A percentile compares a stretch with the other conserved stretches of the same genome.
Conservation (phyloP, 2,797 vertebrate species). For the Helicolenus hilgendorfi region DNA sequence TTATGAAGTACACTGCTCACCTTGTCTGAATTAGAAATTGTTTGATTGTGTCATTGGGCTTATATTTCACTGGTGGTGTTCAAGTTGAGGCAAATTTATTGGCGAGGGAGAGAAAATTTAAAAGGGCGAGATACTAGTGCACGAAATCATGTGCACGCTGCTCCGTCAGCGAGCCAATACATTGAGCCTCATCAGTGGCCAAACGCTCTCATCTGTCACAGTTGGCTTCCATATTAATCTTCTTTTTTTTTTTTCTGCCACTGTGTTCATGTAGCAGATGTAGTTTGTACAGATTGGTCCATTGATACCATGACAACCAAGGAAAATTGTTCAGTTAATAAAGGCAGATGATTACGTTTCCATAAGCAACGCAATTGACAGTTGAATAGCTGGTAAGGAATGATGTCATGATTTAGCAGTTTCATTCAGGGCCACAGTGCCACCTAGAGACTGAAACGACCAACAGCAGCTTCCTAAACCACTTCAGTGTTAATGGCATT, state of each 20-base stretch:
- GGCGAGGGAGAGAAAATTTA: neutral
- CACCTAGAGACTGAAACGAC: slow-evolving; percentile 50
- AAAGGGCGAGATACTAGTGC: neutral
- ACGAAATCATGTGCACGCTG: slow-evolving; percentile 1
- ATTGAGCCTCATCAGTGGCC: slow-evolving; percentile 9
- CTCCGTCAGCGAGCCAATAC: neutral
- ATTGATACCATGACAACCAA: slow-evolving; percentile 10
- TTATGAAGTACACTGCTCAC: neutral
- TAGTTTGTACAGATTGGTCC: neutral
- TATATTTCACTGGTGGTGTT: neutral
- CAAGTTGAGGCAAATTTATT: neutral
- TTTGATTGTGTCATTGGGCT: neutral
- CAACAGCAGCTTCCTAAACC: neutral
- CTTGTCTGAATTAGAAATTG: neutral
- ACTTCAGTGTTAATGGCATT: neutral
- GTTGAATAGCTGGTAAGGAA: neutral
- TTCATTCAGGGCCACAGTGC: slow-evolving; percentile 64
- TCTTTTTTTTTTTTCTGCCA: neutral
- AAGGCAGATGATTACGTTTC: slow-evolving; percentile 34
- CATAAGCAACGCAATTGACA: neutral
- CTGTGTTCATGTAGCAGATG: neutral
- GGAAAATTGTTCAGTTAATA: slow-evolving; percentile 2
- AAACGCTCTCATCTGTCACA: neutral
- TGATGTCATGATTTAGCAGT: slow-evolving; percentile 61
- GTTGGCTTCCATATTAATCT: neutral